phyloP scores from a whole-genome alignment of 2,113 vertebrate species.

The Thalassoma bifasciatum region DNA sequence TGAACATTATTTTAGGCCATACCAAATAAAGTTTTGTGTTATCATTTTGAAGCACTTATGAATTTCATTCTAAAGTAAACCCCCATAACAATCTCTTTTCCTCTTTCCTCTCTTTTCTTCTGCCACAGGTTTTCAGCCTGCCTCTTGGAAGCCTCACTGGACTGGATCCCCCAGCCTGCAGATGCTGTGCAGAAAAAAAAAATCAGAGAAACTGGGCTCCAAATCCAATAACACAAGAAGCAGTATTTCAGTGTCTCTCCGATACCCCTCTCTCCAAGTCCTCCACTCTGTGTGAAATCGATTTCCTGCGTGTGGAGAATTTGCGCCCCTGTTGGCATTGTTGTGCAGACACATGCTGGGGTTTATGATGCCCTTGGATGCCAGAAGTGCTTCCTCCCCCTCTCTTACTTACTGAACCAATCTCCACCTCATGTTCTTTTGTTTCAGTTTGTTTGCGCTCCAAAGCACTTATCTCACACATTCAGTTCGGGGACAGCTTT shows the following conservation, averaged over 20 bases:
- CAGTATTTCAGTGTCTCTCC: slow-evolving; percentile 73
- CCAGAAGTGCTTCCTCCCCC: slow-evolving; percentile 70
- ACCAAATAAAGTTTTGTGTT: slow-evolving; percentile 23
- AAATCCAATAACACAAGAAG: slow-evolving; percentile 83
- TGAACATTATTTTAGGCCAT: slow-evolving; percentile 13
- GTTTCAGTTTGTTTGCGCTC: slow-evolving; percentile 74
- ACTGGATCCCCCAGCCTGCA: slow-evolving; percentile 72
- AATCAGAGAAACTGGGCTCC: slow-evolving; percentile 63
- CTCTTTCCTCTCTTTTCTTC: slow-evolving; percentile 41
- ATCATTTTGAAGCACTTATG: slow-evolving; percentile 45
- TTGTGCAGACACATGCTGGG: slow-evolving; percentile 73
- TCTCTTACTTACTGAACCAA: slow-evolving; percentile 76
- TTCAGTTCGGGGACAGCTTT: slow-evolving; percentile 73
- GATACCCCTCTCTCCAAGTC: slow-evolving; percentile 76
- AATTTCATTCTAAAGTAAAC: slow-evolving; percentile 65
- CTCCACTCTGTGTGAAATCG: slow-evolving; percentile 80
- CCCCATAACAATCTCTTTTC: slow-evolving; percentile 73
- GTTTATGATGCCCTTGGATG: slow-evolving; percentile 76
- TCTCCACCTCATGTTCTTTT: slow-evolving; percentile 79
- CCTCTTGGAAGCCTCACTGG: slow-evolving; percentile 53
- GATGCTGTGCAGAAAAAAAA: slow-evolving; percentile 42
- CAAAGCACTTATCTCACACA: slow-evolving; percentile 77
- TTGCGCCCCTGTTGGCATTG: slow-evolving; percentile 78
- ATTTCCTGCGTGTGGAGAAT: slow-evolving; percentile 79
- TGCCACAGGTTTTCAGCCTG: slow-evolving; percentile 70